Evolutionary conservation across 2,113 vertebrate species (phyloP).

Genomic region (Ptychochromis oligacanthus): DNA sequence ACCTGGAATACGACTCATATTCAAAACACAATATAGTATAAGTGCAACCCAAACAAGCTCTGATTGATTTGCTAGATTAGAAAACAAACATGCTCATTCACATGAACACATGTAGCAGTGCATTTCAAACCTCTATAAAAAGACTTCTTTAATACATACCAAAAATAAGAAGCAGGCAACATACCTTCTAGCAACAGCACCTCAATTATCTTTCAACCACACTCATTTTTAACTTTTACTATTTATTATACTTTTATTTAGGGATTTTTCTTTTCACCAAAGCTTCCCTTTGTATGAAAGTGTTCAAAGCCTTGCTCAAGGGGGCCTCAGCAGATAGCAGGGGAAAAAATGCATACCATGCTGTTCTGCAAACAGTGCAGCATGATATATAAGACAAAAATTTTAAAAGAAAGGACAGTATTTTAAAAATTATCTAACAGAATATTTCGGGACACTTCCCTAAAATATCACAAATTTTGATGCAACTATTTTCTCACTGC

Average conservation of each 20-base stretch:
- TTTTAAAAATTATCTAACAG: neutral
- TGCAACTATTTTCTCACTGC: neutral
- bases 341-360: neutral
- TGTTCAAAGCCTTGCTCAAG: constrained; percentile 18
- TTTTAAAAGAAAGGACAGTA: neutral
- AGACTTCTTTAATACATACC: constrained; percentile 34
- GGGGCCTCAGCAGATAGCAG: neutral
- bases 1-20: constrained; percentile 56
- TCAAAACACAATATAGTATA: constrained; percentile 43
- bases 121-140: constrained; percentile 47
- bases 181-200: constrained; percentile 1
- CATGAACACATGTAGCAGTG: neutral
- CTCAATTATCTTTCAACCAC: constrained; percentile 30
- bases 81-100: constrained; percentile 21
- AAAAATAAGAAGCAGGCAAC: constrained; percentile 33
- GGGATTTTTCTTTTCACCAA: neutral
- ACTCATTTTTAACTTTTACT: constrained; percentile 26
- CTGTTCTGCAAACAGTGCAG: neutral
- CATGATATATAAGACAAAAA: neutral
- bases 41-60: constrained; percentile 32
- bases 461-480: neutral
- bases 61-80: constrained; percentile 50
- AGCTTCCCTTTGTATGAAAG: neutral
- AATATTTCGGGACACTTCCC: rapidly evolving
- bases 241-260: constrained; percentile 1